These are phyloP conservation scores for Gymnorhina tibicen DNA, from an alignment of 2,113 vertebrate species.

Conservation along the genomic window DNA sequence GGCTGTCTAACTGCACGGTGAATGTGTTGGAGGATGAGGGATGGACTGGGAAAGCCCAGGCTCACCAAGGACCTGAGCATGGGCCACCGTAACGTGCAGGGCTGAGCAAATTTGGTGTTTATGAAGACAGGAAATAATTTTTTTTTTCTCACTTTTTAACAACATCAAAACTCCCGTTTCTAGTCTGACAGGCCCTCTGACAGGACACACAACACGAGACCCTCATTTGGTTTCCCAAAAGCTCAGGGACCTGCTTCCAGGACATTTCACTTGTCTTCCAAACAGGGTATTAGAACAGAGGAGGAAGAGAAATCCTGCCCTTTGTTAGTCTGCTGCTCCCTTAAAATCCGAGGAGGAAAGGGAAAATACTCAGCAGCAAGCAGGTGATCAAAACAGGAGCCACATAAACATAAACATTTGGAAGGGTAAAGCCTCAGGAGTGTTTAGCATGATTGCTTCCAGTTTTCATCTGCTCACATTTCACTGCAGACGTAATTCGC, in stretches of 20 bases:
- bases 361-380: neutral
- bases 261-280: neutral
- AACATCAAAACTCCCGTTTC: neutral
- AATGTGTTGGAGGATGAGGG: neutral
- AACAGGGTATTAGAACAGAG: neutral
- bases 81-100: fast-evolving
- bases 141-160: neutral
- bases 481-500: neutral
- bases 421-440: neutral
- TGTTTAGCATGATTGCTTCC: neutral
- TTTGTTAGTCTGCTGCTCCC: neutral
- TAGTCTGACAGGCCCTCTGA: neutral
- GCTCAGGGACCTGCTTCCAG: neutral
- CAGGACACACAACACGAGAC: neutral
- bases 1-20: neutral
- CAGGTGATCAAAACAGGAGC: neutral
- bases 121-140: neutral
- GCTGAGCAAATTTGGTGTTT: neutral
- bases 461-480: neutral
- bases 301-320: neutral
- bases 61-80: neutral
- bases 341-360: neutral
- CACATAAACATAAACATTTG: neutral
- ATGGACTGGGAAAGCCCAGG: neutral
- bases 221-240: neutral